Evolutionary conservation across 92 coral and sea anemone species (phyloP).

Genomic region (Virgularia gustaviana): DNA sequence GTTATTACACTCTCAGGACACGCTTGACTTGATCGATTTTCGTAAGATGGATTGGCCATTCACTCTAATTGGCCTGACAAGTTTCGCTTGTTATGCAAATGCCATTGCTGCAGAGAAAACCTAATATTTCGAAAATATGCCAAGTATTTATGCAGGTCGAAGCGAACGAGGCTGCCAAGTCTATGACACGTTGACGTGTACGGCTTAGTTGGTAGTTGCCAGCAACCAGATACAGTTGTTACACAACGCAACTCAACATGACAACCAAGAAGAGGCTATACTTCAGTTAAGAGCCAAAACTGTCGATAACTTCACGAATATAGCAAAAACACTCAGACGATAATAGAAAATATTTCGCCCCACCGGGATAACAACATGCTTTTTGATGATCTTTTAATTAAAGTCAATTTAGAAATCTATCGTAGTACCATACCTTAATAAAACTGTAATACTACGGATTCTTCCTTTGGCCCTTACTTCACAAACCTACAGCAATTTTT

Average conservation of each 20-base stretch:
- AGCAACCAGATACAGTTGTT: no score
- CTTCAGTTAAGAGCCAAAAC: no score
- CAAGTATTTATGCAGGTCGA: conserved; percentile 33
- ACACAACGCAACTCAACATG: no score
- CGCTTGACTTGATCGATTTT: conserved; percentile 25
- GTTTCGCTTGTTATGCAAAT: conserved; percentile 38
- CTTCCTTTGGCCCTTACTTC: conserved; percentile 2
- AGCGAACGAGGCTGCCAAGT: no score
- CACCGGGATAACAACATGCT: conserved; percentile 15
- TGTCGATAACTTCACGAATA: conserved; percentile 9
- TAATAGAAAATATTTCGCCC: conserved; percentile 21
- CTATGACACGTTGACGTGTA: neutral
- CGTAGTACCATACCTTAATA: neutral
- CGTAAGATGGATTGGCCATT: neutral
- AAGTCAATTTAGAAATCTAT: conserved; percentile 34
- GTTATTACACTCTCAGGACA: conserved; percentile 13
- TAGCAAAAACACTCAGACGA: conserved; percentile 5
- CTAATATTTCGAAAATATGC: conserved; percentile 36
- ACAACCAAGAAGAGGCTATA: no score
- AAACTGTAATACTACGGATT: neutral
- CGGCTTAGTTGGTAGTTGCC: neutral
- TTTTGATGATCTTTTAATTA: conserved; percentile 17
- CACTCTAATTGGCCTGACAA: conserved; percentile 22
- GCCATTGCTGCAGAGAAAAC: conserved; percentile 21
- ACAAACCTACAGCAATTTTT: neutral